Evolutionary conservation across 2,113 vertebrate species (phyloP).

Genomic region (Triplophysa tibetana): DNA sequence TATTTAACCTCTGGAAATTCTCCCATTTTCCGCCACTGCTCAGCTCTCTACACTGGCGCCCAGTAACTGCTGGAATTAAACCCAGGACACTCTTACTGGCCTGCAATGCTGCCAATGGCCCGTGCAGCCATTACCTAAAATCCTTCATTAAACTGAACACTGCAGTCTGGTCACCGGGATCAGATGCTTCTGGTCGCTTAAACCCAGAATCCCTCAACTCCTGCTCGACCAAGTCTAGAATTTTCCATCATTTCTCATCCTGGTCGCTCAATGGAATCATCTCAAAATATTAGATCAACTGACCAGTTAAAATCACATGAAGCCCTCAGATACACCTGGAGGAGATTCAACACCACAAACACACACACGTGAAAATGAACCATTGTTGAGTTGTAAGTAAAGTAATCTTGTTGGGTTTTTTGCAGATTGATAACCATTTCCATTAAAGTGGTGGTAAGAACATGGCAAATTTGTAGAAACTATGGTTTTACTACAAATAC

Average conservation of each 20-base stretch:
- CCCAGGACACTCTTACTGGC: constrained; percentile 11
- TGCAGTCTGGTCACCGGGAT: background rate
- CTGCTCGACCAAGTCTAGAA: constrained; percentile 17
- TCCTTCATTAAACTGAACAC: constrained; percentile 21
- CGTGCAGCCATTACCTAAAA: constrained; percentile 2
- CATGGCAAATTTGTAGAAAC: too few relatives aligned
- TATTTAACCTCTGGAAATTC: constrained; percentile 40
- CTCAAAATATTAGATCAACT: background rate
- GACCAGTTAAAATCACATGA: background rate
- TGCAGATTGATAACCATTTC: too few relatives aligned
- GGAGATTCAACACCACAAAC: background rate
- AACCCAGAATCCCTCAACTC: constrained; percentile 5
- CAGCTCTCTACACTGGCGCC: constrained; percentile 10
- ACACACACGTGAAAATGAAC: background rate
- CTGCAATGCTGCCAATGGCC: constrained; percentile 23
- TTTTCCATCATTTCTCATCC: background rate
- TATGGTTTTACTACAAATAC: too few relatives aligned
- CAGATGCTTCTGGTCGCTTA: background rate
- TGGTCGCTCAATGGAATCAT: background rate
- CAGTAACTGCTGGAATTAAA: constrained; percentile 33
- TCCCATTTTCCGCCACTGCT: constrained; percentile 34
- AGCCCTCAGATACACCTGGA: background rate
- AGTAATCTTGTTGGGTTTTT: too few relatives aligned
- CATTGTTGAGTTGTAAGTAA: background rate
- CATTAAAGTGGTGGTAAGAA: too few relatives aligned